Percentiles rank a stretch among this genome's conserved stretches.
These are phyloP conservation scores for Craseonycteris thonglongyai DNA, from an alignment of 2,113 vertebrate genomes.

Conservation along the genomic window DNA sequence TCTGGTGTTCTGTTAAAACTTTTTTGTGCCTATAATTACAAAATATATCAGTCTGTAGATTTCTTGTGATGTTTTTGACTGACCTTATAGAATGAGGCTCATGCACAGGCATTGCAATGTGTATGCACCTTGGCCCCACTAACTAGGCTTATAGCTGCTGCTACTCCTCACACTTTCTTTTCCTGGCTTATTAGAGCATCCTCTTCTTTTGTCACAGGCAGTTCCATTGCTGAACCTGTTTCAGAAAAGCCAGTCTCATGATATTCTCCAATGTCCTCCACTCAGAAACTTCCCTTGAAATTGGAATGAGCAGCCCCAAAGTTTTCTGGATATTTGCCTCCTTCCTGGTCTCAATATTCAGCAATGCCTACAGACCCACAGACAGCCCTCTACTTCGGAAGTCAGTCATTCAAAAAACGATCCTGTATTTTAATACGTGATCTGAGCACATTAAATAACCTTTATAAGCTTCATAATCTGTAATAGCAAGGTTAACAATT, in stretches of 20 bases:
- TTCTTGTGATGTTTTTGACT: not conserved
- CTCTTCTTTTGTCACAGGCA: too few species aligned
- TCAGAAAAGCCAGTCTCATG: not conserved
- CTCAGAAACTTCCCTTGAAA: not conserved
- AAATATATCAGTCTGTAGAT: not conserved
- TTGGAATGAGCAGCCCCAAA: not conserved
- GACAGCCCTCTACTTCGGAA: not conserved
- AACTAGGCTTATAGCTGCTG: not conserved
- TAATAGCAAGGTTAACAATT: not conserved
- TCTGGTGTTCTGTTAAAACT: not conserved
- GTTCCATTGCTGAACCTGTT: not conserved
- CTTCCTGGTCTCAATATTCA: not conserved
- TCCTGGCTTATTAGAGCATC: too few species aligned
- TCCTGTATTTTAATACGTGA: not conserved
- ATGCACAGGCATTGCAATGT: too few species aligned
- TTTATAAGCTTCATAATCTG: not conserved
- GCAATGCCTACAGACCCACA: not conserved
- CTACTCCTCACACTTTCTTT: not conserved
- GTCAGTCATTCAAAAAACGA: not conserved
- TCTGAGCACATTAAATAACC: not conserved
- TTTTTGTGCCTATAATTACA: not conserved
- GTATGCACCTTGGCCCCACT: not conserved
- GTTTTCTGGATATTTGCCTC: not conserved
- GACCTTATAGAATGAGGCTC: not conserved
- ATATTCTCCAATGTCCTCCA: not conserved